phyloP scores from a whole-genome alignment of 2,113 vertebrate species.

The Mesoclemmys tuberculata region DNA sequence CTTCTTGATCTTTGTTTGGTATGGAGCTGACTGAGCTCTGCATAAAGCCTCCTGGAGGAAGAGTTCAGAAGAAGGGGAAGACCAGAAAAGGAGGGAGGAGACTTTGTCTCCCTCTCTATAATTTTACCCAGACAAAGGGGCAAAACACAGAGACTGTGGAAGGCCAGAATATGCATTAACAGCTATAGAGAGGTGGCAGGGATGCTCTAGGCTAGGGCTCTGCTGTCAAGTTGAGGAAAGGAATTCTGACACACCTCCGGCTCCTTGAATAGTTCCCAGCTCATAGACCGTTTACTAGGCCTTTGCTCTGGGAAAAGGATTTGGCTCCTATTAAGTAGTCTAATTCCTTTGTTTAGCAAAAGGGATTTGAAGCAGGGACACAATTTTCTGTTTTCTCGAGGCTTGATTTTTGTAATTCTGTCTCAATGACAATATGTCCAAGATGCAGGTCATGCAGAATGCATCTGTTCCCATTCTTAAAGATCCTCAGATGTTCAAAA shows the following conservation, averaged over 20 bases:
- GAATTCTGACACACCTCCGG: background rate
- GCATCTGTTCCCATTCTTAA: background rate
- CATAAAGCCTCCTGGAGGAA: constrained; percentile 2
- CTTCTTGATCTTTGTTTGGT: background rate
- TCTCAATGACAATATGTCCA: background rate
- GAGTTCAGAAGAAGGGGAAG: background rate
- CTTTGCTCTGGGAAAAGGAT: background rate
- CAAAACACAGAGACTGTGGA: background rate
- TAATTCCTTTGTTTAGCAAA: background rate
- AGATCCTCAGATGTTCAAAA: background rate
- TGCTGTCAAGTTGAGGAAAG: background rate
- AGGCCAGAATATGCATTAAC: background rate
- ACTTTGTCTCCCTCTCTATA: background rate
- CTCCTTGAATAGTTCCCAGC: background rate
- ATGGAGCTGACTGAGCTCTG: background rate
- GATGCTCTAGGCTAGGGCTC: background rate
- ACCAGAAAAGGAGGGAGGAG: background rate
- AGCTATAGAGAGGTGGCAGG: background rate
- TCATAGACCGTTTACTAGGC: background rate
- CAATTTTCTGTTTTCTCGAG: rapidly evolving
- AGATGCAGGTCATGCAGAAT: background rate
- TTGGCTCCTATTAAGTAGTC: rapidly evolving
- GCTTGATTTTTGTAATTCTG: rapidly evolving
- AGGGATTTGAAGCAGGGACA: background rate
- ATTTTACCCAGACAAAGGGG: background rate